Conservation (phyloP, 1,140 invertebrate genomes). For the Drosophila busckii region DNA sequence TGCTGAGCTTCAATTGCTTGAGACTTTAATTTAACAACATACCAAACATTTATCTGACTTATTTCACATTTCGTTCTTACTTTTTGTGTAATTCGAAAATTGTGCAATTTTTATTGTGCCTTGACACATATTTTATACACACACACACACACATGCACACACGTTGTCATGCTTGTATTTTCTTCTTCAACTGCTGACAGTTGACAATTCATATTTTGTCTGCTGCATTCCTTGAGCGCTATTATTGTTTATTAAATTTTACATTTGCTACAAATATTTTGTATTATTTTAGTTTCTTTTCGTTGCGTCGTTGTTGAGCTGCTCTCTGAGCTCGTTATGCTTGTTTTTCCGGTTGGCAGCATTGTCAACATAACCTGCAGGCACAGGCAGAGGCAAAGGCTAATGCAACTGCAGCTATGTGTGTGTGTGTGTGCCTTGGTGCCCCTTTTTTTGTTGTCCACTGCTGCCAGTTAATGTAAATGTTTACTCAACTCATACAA, state of each 20-base stretch:
- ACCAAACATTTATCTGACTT: no score
- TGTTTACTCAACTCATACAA: conserved; percentile 33
- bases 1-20: no score
- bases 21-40: no score
- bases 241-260: conserved; percentile 58
- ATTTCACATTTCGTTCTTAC: no score
- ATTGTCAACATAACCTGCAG: conserved; percentile 20
- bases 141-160: no score
- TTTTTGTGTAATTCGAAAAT: no score
- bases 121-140: no score
- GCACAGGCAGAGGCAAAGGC: no score
- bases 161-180: not conserved
- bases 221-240: conserved; percentile 24
- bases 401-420: no score
- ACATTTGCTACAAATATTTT: conserved; percentile 43
- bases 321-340: conserved; percentile 29
- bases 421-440: not conserved
- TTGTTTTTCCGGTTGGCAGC: conserved; percentile 6
- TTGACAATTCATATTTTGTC: conserved; percentile 24
- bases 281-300: conserved; percentile 54
- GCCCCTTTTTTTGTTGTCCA: not conserved
- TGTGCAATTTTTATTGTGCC: no score
- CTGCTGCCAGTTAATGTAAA: conserved; percentile 27
- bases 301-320: no score
- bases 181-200: conserved; percentile 15